Evolutionary conservation across 2,113 vertebrate genomes (phyloP), one percentile per base, ranked within the genome.

Genomic region (Paramisgurnus dabryanus): DNA sequence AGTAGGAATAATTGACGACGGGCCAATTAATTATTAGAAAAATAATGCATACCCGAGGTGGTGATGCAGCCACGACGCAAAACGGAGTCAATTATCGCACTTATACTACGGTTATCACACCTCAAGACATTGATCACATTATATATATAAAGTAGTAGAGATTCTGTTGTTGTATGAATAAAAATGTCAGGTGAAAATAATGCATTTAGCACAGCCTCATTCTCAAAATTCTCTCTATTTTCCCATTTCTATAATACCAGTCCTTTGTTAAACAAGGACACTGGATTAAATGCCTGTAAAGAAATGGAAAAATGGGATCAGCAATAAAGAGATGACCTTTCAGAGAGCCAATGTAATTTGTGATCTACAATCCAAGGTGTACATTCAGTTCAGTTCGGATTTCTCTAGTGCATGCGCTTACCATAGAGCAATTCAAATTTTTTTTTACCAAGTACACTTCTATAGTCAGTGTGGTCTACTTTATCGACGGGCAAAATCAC

Each of bases 321-420:
- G 45, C 45, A 76, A 67, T 57, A 69, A 55, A 76, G 61, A 55
- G 45, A 77, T 45, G 47, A 80, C 77, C 67, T 57, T 64, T 68
- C 15, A 39, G 47, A 43, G 69, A 66, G 34, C 72, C 73, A 34
- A 61, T 50, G 45, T 72, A 76, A 65, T 50, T 65, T 76, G 22
- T 39, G 22, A 50, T 50, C 45, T 49, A 47, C 73, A 50, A 27
- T 75, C 41, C 72, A 18, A 40, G 57, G 55, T 7, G 18, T 61
- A 63, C 6, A 12, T 75, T 75, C 7, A 61, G 58, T 61, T 27
- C n/a, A 22, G 6, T 27, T 61, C 15, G 22, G 17, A 10, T 27
- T 27, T 6, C 39, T 71, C 58, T 74, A 34, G 17, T 74, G 41
- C 43, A 49, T 34, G 27, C 27, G 17, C 73, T 76, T 77, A 40